Evolutionary conservation across 2,113 vertebrate genomes (phyloP), one percentile per base, ranked within the genome.

Genomic region (Grammomys dolichurus): DNA sequence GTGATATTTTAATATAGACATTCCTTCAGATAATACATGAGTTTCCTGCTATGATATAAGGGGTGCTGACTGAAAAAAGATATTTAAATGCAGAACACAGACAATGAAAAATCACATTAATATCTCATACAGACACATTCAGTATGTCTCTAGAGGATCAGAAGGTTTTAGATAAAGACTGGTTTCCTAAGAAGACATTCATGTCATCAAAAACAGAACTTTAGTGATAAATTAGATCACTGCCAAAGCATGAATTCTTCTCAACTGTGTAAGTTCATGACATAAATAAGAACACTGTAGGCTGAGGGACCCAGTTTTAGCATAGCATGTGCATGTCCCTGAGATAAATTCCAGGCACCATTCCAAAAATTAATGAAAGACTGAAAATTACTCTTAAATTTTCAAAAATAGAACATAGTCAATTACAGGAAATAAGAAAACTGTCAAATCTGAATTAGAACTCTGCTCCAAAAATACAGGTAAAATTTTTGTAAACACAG

Each of bases 211-310:
- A 87, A 89, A 75, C 58, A 70, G 14, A 86, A 84, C 65, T 91
- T 65, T 36, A 81, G 46, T 75, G 5, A 91, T 91, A 60, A 65
- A 77, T 95, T 93, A 95, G 58, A 43, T 91, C 73, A 70, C 84
- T 94, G 67, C 31, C 75, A 96, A 97, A 98, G 46, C 63, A 95
- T 9, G 96, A 73, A 96, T 33, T 94, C 48, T 73, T 97, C 89
- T 26, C 73, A 94, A 91, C 88, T 60, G 48, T 20, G 43, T 36
- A 94, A 95, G 72, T 70, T 93, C 31, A 73, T 86, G 82, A 95
- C 96, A 81, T 19, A n/a, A 96, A 96, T 96, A 82, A 28, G 81
- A 97, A 92, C 75, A 91, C 17, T 4, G 40, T 3, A 7, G 3
- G 1, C 17, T 85, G 10, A 9, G 7, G 4, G 19, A 10, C 5